phyloP scores from a whole-genome alignment of 2,113 vertebrate genomes.

The Aplodontia rufa region DNA sequence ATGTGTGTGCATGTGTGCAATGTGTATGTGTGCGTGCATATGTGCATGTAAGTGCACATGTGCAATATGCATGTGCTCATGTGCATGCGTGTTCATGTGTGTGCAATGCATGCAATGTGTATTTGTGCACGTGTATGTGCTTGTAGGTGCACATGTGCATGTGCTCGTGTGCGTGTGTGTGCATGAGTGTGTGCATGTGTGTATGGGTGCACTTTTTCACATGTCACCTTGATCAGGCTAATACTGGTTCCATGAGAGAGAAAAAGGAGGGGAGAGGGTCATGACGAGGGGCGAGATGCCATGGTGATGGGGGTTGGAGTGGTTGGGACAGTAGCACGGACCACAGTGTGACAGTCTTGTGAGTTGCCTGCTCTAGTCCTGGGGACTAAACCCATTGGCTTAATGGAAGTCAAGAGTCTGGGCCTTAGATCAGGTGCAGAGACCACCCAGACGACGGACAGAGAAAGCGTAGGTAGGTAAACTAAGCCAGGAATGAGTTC shows the following conservation, averaged over 20 bases:
- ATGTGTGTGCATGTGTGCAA: no score
- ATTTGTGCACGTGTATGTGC: no score
- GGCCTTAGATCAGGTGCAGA: neutral
- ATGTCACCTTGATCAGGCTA: neutral
- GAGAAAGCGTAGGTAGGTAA: neutral
- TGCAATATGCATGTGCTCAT: no score
- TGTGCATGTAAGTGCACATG: rapidly evolving
- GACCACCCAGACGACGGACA: neutral
- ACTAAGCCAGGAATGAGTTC: neutral
- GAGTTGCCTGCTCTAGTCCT: neutral
- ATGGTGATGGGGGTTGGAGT: neutral
- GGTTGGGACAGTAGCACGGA: neutral
- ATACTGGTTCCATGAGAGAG: neutral
- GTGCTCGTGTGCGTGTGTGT: no score
- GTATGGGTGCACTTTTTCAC: no score
- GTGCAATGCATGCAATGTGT: no score
- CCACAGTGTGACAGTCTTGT: neutral
- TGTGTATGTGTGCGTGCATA: no score
- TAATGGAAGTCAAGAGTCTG: neutral
- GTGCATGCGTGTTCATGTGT: no score
- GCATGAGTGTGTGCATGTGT: no score
- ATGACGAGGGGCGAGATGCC: neutral
- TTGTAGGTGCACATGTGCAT: no score
- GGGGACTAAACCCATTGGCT: neutral
- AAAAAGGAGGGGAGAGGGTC: neutral